Conservation (phyloP, 1,140 invertebrate species). For the Drosophila elegans region DNA sequence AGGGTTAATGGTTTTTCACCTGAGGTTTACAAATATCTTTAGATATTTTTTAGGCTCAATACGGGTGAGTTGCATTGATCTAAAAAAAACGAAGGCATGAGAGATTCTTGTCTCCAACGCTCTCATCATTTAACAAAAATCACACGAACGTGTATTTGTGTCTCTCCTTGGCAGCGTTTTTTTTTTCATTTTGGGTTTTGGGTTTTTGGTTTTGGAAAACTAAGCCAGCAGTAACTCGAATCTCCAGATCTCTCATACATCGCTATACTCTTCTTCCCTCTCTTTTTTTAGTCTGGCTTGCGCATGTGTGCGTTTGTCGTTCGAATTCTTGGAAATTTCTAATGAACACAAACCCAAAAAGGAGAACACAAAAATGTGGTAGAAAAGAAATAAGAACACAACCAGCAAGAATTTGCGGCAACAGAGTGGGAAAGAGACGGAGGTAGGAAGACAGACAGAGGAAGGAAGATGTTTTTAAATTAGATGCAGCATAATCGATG, state of each 20-base stretch:
- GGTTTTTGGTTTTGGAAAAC: conserved; percentile 64
- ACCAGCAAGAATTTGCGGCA: conserved; percentile 66
- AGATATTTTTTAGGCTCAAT: conserved; percentile 3
- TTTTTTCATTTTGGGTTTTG: conserved; percentile 3
- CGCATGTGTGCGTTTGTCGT: conserved; percentile 62
- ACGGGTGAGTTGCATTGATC: neutral
- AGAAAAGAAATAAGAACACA: conserved; percentile 41
- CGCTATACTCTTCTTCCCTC: neutral
- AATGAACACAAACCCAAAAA: conserved; percentile 81
- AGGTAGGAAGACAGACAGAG: neutral
- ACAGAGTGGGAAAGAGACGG: conserved; percentile 45
- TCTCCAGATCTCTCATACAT: conserved; percentile 40
- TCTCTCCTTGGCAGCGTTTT: conserved; percentile 19
- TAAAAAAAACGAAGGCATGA: neutral
- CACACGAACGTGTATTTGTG: conserved; percentile 19
- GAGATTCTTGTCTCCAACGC: neutral
- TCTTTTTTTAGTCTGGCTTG: conserved; percentile 6
- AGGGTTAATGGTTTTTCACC: neutral
- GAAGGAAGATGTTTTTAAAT: conserved; percentile 3
- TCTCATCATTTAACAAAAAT: conserved; percentile 1
- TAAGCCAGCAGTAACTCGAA: conserved; percentile 81
- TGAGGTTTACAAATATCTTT: neutral
- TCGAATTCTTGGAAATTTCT: conserved; percentile 78
- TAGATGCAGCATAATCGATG: conserved; percentile 27
- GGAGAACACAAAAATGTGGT: conserved; percentile 74